Evolutionary conservation across 2,888 invertebrate species (phyloP), one percentile per base, ranked within the genome.

Genomic region (Rhyacophila evoluta): DNA sequence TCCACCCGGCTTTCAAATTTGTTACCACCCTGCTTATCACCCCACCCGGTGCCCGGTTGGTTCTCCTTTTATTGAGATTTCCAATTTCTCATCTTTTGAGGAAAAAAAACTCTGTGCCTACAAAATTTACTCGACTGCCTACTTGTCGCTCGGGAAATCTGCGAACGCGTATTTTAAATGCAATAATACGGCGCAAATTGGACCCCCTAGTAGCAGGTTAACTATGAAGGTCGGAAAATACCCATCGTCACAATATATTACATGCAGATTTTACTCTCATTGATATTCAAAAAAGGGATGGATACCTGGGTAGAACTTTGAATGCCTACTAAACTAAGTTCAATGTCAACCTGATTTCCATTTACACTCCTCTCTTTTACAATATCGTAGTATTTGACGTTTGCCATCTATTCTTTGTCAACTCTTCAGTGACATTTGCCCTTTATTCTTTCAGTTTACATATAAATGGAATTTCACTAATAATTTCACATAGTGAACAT

Each of bases 11-110:
- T 33, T 33, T 69, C 15, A 69, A 69, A 55, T 25, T 19, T 55
- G 55, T 25, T 55, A 55, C 55, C 55, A 55, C 55, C 55, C 55
- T 19, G 10, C 12, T 4, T n/a, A 55, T 19, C 55, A 55, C 55
- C 25, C 55, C 55, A 10, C 55, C 12, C 55, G 25, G 8, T 55
- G 55, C 55, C 55, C 55, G 19, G 19, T 55, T 19, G 12, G 55
- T 55, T 25, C 55, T 55, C 55, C 19, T 55, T 55, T 55, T 55
- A 55, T 55, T 55, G 55, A 55, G 55, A 55, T 55, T 55, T 55
- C 55, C 55, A 55, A 55, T 55, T 55, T 55, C 55, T 55, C 55
- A 55, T 55, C 55, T 33, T 69, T 69, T 29, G 69, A 11, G 10
- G 41, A 6, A 6, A 33, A 55, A 55, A 55, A 55, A 55, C 55